Evolutionary conservation across 2,113 vertebrate species (phyloP).

Genomic region (Alethe diademata): DNA sequence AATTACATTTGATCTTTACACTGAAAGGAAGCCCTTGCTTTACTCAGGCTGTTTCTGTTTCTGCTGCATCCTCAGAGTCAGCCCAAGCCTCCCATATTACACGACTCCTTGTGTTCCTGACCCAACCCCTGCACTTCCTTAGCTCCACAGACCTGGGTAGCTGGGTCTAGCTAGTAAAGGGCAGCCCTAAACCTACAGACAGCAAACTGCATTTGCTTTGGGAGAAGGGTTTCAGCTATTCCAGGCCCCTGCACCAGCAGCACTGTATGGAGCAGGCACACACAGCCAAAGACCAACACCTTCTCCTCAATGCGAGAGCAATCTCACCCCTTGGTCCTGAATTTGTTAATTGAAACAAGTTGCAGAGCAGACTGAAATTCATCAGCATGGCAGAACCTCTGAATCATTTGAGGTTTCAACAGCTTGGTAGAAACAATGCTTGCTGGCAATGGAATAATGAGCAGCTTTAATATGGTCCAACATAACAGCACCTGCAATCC

Average conservation of each 20-base stretch:
- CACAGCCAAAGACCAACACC: neutral
- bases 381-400: neutral
- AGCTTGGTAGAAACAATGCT: neutral
- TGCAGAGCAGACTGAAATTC: neutral
- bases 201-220: neutral
- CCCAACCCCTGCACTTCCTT: neutral
- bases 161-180: neutral
- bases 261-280: neutral
- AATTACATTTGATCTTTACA: neutral
- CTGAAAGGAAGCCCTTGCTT: neutral
- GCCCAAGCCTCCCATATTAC: accelerated
- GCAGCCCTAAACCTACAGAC: neutral
- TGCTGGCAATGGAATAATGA: neutral
- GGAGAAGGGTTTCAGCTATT: neutral
- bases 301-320: neutral
- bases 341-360: neutral
- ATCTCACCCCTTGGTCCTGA: neutral
- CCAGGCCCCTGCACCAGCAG: neutral
- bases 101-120: accelerated
- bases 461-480: neutral
- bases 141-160: accelerated
- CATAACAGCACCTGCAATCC: accelerated
- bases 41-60: neutral
- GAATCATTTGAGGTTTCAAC: neutral
- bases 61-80: neutral